Conservation (phyloP, 2,888 invertebrate species). For the Drosophila mercatorum region DNA sequence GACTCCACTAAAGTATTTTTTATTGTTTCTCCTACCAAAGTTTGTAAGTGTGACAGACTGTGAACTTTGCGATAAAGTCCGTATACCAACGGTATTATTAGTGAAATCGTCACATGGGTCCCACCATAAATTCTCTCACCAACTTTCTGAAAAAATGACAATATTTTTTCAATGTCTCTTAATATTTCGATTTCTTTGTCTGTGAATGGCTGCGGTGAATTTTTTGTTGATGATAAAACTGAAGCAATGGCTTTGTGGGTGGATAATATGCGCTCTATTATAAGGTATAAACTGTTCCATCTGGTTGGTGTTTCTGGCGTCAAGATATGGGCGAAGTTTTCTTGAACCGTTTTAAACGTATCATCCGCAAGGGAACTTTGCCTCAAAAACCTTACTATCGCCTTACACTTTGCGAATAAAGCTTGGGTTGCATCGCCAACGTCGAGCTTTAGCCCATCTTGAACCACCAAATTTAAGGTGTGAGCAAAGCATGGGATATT, state of each 20-base stretch:
- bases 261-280: not conserved
- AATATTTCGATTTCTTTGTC: conserved; percentile 21
- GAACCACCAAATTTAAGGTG: not conserved
- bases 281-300: not conserved
- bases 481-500: not conserved
- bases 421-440: not conserved
- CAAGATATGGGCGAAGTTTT: not conserved
- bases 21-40: not conserved
- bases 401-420: not conserved
- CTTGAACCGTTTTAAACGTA: not conserved
- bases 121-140: conserved; percentile 8
- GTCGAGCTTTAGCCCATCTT: not conserved
- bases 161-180: conserved; percentile 26
- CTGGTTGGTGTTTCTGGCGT: not conserved
- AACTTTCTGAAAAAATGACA: conserved; percentile 13
- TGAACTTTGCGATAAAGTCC: conserved; percentile 18
- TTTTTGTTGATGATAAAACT: conserved; percentile 14
- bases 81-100: conserved; percentile 22
- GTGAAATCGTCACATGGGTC: conserved; percentile 25
- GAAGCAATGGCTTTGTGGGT: not conserved
- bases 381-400: not conserved
- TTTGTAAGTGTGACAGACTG: conserved; percentile 7
- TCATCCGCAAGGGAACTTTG: not conserved
- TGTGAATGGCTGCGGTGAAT: conserved; percentile 11
- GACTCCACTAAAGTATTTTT: not conserved